These are phyloP conservation scores for Ammodytes marinus DNA, from an alignment of 2,113 vertebrate genomes.

Conservation along the genomic window DNA sequence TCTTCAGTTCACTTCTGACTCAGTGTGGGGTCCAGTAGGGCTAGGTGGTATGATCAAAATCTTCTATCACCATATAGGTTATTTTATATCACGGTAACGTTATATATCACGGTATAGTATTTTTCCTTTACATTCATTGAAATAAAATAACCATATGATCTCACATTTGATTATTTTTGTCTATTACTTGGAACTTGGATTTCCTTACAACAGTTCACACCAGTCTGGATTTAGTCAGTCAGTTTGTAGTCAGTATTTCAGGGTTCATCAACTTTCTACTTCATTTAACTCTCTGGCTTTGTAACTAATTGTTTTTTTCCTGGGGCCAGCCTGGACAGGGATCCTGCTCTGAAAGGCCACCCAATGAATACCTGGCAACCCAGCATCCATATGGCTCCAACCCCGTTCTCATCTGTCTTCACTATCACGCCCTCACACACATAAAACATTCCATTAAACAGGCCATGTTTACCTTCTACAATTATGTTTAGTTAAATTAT, in stretches of 20 bases:
- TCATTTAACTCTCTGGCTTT: constrained; percentile 26
- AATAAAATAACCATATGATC: too few relatives aligned
- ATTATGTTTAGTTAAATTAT: not conserved
- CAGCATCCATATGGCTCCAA: not conserved
- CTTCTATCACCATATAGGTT: too few relatives aligned
- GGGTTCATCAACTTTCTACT: constrained; percentile 41
- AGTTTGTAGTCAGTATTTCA: constrained; percentile 21
- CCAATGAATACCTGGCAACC: constrained; percentile 2
- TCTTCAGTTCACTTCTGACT: not conserved
- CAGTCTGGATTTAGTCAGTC: too few relatives aligned
- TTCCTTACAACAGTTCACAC: too few relatives aligned
- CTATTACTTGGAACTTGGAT: too few relatives aligned
- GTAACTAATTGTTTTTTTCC: constrained; percentile 49
- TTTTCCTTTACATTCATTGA: too few relatives aligned
- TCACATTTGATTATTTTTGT: too few relatives aligned
- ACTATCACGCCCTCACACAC: not conserved
- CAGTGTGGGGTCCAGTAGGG: not conserved
- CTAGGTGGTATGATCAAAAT: too few relatives aligned
- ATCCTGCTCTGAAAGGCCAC: constrained; percentile 20
- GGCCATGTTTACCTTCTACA: not conserved
- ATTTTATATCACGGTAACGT: too few relatives aligned
- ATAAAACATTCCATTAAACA: not conserved
- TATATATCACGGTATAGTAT: too few relatives aligned
- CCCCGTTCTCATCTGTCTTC: not conserved
- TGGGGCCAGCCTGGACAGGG: constrained; percentile 18